Conservation (phyloP, 2,113 vertebrate species). For the Laticauda colubrina region DNA sequence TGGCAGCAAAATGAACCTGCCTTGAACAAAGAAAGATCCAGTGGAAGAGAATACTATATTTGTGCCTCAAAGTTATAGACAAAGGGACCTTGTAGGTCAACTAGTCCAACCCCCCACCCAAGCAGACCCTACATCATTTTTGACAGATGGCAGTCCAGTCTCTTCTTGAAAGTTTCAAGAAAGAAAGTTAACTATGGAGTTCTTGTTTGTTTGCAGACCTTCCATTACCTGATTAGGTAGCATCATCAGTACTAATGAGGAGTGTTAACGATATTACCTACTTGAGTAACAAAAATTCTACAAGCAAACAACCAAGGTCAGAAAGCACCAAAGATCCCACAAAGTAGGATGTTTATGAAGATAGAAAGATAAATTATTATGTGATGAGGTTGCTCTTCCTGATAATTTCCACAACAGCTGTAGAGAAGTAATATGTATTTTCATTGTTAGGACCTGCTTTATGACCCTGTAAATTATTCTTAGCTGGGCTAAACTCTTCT, state of each 20-base stretch:
- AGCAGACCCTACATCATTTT: too few relatives aligned
- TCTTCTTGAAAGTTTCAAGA: too few relatives aligned
- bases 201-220: not conserved
- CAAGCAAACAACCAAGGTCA: not conserved
- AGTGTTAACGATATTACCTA: not conserved
- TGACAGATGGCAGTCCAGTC: too few relatives aligned
- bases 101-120: too few relatives aligned
- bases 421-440: not conserved
- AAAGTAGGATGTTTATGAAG: conserved; percentile 29
- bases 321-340: not conserved
- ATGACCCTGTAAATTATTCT: conserved; percentile 40
- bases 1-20: conserved; percentile 9
- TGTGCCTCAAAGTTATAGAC: not conserved
- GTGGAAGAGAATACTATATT: not conserved
- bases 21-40: not conserved
- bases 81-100: too few relatives aligned
- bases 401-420: conserved; percentile 35
- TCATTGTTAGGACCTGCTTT: conserved; percentile 40
- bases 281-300: not conserved
- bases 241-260: not conserved
- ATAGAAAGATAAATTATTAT: conserved; percentile 26
- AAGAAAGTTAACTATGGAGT: not conserved
- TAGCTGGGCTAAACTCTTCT: conserved; percentile 9
- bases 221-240: not conserved
- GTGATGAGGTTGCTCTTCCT: conserved; percentile 38